Evolutionary conservation across 2,888 invertebrate species (phyloP), one percentile per base, ranked within the genome.

Genomic region (Cantharis flavilabris): DNA sequence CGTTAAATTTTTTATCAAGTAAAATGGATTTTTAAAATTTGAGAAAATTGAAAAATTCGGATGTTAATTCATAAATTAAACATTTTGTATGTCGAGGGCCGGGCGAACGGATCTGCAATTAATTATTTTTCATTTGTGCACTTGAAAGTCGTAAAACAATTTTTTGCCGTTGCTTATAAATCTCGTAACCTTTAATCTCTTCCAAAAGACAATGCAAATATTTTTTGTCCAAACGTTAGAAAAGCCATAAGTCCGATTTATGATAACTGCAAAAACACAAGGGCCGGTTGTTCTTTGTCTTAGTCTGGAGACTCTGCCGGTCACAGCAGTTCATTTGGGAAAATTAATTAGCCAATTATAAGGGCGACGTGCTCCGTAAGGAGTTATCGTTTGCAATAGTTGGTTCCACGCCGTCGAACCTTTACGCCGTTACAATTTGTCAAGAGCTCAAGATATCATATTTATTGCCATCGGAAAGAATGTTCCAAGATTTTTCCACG

Each of bases 331-430:
- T 87, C 86, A 85, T 85, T 87, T 86, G 81, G 85, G 85, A 84
- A 85, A 87, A 87, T 87, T 87, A 87, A 87, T 87, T 87, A 86
- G 86, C 86, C 87, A 87, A 87, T 87, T 87, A 87, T 86, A 84
- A 83, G 83, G 83, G 84, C 84, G 83, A 85, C 84, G 84, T 82
- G 83, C 83, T 78, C 80, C 78, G 77, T 78, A 81, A 84, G 83
- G 81, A 83, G 80, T 77, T 77, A 78, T 78, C 73, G 73, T 71
- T 80, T 79, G 82, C 82, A 83, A 84, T 84, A 84, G 84, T 84
- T 84, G 79, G 83, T 84, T 85, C 84, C 82, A 83, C 84, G 75
- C 81, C 84, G 85, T 79, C 84, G 85, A 85, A 84, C 85, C 84
- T 85, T 84, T 86, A 85, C 83, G 82, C 79, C 82, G 69, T 71